These are phyloP conservation scores for Petaurus breviceps DNA, from an alignment of 2,113 vertebrate genomes.

Conservation along the genomic window DNA sequence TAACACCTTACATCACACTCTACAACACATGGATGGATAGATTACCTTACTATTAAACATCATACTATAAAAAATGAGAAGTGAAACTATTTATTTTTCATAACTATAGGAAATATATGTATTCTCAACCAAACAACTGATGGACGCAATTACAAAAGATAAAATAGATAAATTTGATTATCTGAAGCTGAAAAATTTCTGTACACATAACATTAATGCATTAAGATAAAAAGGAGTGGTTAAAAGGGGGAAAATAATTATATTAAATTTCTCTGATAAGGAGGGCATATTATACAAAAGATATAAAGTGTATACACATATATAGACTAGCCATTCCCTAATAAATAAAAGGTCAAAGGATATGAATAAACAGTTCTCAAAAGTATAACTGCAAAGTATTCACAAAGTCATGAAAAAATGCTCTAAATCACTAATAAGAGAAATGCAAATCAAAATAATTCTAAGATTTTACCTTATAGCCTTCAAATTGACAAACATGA, in stretches of 20 bases:
- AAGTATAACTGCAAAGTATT: neutral
- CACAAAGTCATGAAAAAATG: neutral
- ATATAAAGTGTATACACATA: no score
- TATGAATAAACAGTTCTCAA: neutral
- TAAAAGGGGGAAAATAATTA: neutral
- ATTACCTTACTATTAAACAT: no score
- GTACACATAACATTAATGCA: neutral
- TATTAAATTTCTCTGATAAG: neutral
- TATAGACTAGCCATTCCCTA: no score
- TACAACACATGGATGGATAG: neutral
- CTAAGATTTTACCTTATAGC: no score
- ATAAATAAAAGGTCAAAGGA: neutral
- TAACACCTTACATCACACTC: no score
- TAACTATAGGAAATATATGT: neutral
- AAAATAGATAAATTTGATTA: neutral
- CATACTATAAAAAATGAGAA: neutral
- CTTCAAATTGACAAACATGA: no score
- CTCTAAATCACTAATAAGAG: neutral
- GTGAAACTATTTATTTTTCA: neutral
- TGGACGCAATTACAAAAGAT: neutral
- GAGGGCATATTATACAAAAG: no score
- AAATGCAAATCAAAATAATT: neutral
- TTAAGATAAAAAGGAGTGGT: neutral
- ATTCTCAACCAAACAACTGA: neutral
- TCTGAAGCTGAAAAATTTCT: neutral